Evolutionary conservation across 2,888 invertebrate genomes (phyloP).

Genomic region (Agriopis leucophaearia): DNA sequence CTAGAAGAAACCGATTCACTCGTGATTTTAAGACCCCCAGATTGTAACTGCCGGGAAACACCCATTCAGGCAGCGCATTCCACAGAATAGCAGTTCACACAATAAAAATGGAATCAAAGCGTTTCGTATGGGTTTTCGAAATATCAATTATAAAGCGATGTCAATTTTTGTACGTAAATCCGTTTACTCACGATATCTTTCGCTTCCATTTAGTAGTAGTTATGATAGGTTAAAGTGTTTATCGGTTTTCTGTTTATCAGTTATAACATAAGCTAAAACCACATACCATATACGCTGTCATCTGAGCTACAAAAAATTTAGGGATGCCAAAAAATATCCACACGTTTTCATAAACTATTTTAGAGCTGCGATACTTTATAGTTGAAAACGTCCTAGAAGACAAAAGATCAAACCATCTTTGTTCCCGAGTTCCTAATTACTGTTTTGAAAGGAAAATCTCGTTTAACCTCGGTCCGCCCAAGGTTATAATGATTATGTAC

Average conservation of each 20-base stretch:
- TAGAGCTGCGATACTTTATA: constrained; percentile 35
- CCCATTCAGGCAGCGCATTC: too few species aligned
- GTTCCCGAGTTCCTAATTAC: constrained; percentile 43
- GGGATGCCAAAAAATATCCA: constrained; percentile 26
- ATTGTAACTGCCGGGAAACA: too few species aligned
- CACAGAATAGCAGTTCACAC: too few species aligned
- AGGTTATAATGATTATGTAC: constrained; percentile 31
- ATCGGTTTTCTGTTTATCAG: too few species aligned
- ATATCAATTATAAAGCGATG: too few species aligned
- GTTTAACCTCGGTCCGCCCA: constrained; percentile 32
- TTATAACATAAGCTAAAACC: not conserved
- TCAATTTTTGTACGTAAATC: too few species aligned
- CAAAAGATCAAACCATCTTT: constrained; percentile 44
- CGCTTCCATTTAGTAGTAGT: too few species aligned
- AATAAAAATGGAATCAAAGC: too few species aligned
- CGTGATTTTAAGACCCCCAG: too few species aligned
- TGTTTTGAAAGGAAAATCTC: constrained; percentile 41
- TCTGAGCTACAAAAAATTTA: constrained; percentile 23
- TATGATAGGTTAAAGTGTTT: too few species aligned
- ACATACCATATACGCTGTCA: not conserved
- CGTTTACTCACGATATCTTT: not conserved
- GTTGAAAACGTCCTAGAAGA: constrained; percentile 35
- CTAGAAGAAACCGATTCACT: too few species aligned
- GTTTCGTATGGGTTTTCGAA: too few species aligned
- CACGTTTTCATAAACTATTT: constrained; percentile 35